These are phyloP conservation scores for Palloptera scutellata DNA, from an alignment of 2,888 invertebrate species.

Conservation along the genomic window DNA sequence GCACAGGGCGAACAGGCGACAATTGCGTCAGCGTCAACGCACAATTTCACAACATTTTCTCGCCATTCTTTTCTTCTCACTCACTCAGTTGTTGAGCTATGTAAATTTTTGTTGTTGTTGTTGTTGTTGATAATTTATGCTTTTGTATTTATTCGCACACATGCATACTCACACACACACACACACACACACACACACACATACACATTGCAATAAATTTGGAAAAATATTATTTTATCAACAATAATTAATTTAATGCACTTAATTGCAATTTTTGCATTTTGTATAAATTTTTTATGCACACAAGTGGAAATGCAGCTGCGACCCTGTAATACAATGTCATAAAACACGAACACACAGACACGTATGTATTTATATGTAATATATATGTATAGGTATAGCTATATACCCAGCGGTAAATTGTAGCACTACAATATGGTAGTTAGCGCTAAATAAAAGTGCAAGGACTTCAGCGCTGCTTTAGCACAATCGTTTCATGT, in stretches of 20 bases:
- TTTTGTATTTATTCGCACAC: background rate
- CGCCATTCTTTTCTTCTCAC: background rate
- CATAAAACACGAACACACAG: background rate
- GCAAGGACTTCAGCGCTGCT: too few relatives aligned
- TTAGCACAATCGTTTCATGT: too few relatives aligned
- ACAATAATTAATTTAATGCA: conserved; percentile 30
- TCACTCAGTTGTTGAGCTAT: background rate
- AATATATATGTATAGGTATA: background rate
- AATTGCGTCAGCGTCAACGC: background rate
- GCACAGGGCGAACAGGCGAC: conserved; percentile 2
- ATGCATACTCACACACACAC: background rate
- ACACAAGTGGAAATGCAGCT: conserved; percentile 9
- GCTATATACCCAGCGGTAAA: too few relatives aligned
- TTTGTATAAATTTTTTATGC: conserved; percentile 17
- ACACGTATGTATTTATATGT: background rate
- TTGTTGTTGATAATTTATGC: background rate
- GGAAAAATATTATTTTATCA: conserved; percentile 30
- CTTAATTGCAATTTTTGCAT: conserved; percentile 26
- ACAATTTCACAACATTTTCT: background rate
- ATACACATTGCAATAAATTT: conserved; percentile 18
- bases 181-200: background rate
- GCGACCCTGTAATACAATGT: background rate
- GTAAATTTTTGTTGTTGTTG: background rate
- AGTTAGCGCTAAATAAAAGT: too few relatives aligned
- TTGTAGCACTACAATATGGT: too few relatives aligned